A percentile compares a stretch with the other conserved stretches of the same genome.
Conservation (phyloP, 2,888 invertebrate species). For the Sinohyriopsis cumingii region DNA sequence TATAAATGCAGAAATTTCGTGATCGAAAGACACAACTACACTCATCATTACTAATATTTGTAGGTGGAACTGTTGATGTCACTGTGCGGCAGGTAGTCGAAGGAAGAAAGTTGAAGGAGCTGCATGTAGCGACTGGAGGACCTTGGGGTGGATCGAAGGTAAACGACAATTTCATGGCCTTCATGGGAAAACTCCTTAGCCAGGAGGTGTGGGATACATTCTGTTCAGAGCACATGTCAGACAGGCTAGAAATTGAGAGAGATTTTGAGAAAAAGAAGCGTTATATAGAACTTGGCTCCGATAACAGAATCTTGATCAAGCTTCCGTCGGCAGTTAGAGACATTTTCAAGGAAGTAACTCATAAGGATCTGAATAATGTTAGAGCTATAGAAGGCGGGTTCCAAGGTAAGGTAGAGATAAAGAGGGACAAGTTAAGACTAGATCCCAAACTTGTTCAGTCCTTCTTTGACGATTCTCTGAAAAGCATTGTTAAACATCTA, state of each 20-base stretch:
- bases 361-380: conserved; percentile 9
- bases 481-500: conserved; percentile 8
- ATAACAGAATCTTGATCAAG: conserved; percentile 6
- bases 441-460: conserved; percentile 8
- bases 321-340: conserved; percentile 6
- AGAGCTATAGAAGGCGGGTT: conserved; percentile 11
- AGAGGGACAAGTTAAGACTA: conserved; percentile 2
- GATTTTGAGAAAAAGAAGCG: conserved; percentile 15
- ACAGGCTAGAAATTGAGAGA: conserved; percentile 14
- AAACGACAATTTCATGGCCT: conserved; percentile 7
- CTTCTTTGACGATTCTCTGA: conserved; percentile 8
- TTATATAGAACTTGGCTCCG: background rate
- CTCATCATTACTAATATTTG: too few species aligned
- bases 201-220: conserved; percentile 6
- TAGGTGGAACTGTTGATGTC: conserved; percentile 18
- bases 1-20: too few species aligned
- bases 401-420: conserved; percentile 12
- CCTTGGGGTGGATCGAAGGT: conserved; percentile 15
- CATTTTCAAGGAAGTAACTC: conserved; percentile 7
- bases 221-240: conserved; percentile 1
- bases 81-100: conserved; percentile 7
- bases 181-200: conserved; percentile 5
- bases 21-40: too few species aligned
- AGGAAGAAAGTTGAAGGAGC: conserved; percentile 9
- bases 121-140: conserved; percentile 10